Percentiles rank a stretch among this genome's conserved stretches.
These are phyloP conservation scores for Crioceris asparagi DNA, from an alignment of 2,888 invertebrate genomes.

Conservation along the genomic window DNA sequence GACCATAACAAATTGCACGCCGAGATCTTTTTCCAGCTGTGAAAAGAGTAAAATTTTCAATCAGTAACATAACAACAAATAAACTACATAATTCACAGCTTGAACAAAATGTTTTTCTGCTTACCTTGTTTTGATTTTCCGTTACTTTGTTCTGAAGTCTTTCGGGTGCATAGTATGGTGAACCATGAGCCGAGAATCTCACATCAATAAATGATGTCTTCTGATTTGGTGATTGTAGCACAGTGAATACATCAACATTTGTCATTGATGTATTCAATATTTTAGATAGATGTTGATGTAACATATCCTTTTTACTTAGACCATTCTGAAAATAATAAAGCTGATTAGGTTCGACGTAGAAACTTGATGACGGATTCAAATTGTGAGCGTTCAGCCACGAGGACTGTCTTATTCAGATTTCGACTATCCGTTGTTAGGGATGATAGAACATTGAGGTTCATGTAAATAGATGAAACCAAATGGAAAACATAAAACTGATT, in stretches of 20 bases:
- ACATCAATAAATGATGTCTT: constrained; percentile 68
- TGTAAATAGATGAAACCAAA: no score
- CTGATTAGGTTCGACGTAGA: no score
- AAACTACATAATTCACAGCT: not conserved
- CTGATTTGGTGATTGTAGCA: constrained; percentile 52
- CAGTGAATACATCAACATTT: constrained; percentile 90
- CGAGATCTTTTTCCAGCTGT: constrained; percentile 58
- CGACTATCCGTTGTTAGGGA: no score
- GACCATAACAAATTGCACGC: constrained; percentile 70
- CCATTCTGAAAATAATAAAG: constrained; percentile 41
- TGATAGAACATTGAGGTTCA: no score
- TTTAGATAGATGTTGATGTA: constrained; percentile 49
- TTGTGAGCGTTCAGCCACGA: no score
- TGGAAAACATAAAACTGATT: no score
- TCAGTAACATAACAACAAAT: not conserved
- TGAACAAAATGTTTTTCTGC: constrained; percentile 10
- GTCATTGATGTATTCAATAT: constrained; percentile 67
- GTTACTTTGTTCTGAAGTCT: constrained; percentile 79
- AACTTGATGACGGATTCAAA: no score
- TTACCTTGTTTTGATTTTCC: constrained; percentile 55
- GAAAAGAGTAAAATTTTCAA: constrained; percentile 2
- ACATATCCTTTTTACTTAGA: constrained; percentile 59
- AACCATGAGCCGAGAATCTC: constrained; percentile 86
- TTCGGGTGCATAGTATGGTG: constrained; percentile 84
- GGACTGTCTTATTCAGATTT: no score